A percentile compares a stretch with the other conserved stretches of the same genome.
phyloP scores from a whole-genome alignment of 1,140 invertebrate genomes.

The Tetragnatha versicolor region DNA sequence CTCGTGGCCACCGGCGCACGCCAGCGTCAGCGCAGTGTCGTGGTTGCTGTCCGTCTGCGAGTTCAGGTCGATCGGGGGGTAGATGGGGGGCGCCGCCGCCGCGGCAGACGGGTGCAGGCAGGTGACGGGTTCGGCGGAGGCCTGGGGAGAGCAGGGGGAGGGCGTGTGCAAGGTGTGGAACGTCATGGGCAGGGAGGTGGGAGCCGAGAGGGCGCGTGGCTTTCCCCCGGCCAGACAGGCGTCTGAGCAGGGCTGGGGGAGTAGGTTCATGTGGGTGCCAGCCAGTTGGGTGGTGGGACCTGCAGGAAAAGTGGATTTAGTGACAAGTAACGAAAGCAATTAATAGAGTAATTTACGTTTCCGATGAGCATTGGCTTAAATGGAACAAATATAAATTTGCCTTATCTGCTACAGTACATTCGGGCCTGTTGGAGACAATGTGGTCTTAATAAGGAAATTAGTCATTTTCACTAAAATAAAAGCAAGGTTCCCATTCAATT shows the following conservation, averaged over 20 bases:
- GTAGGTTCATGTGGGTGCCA: constrained; percentile 35
- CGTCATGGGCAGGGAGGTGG: constrained; percentile 58
- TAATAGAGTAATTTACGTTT: no score
- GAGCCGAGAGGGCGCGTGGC: constrained; percentile 34
- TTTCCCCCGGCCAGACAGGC: constrained; percentile 27
- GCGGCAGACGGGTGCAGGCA: constrained; percentile 32
- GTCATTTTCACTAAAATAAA: no score
- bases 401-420: no score
- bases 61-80: constrained; percentile 78
- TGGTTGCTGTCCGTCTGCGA: constrained; percentile 97
- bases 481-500: no score
- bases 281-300: constrained; percentile 52
- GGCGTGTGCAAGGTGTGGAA: constrained; percentile 27
- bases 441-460: no score
- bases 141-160: constrained; percentile 21
- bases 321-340: no score
- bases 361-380: no score
- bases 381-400: no score
- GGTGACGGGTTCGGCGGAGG: constrained; percentile 12
- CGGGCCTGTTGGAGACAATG: no score
- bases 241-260: constrained; percentile 41
- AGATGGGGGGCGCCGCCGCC: constrained; percentile 44
- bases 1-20: constrained; percentile 95
- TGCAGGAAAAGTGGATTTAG: constrained; percentile 40
- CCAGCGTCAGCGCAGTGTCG: constrained; percentile 96